A percentile compares a stretch with the other conserved stretches of the same genome.
phyloP scores from a whole-genome alignment of 92 coral and sea anemone genomes.

The Isaurus tuberculatus region DNA sequence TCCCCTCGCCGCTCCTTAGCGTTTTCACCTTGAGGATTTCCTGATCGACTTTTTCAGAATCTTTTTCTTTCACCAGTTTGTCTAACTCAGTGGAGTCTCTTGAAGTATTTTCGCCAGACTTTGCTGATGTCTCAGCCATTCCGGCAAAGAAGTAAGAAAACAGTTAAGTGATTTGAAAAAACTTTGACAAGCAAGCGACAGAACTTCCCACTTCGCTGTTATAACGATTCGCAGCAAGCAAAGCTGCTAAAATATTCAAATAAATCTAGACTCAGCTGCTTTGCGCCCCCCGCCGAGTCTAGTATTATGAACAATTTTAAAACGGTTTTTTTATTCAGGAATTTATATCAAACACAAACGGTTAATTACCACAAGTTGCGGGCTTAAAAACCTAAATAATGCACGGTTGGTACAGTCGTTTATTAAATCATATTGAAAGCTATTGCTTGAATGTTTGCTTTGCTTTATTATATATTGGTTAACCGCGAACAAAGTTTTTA shows the following conservation, averaged over 20 bases:
- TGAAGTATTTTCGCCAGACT: background rate
- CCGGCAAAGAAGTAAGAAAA: background rate
- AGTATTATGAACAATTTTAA: slow-evolving; percentile 1
- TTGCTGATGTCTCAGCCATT: slow-evolving; percentile 14
- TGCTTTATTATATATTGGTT: too few species aligned
- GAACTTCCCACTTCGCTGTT: slow-evolving; percentile 1
- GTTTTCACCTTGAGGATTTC: slow-evolving; percentile 44
- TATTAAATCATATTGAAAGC: too few species aligned
- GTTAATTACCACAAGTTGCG: background rate
- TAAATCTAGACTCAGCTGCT: slow-evolving; percentile 12
- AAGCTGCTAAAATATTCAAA: slow-evolving; percentile 40
- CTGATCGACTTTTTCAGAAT: slow-evolving; percentile 26
- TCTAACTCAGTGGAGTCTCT: slow-evolving; percentile 51
- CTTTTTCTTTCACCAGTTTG: slow-evolving; percentile 45
- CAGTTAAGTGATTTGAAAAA: background rate
- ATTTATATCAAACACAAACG: background rate
- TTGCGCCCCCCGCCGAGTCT: slow-evolving; percentile 21
- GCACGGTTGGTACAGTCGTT: too few species aligned
- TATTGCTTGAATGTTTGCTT: too few species aligned
- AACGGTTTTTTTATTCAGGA: background rate
- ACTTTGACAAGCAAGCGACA: background rate
- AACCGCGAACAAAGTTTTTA: too few species aligned
- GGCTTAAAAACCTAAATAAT: background rate
- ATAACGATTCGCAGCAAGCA: background rate
- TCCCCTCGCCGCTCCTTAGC: background rate